Percentiles rank a stretch among this genome's conserved stretches.
Evolutionary conservation across 2,113 vertebrate genomes (phyloP).

Genomic region (Etia nguti): DNA sequence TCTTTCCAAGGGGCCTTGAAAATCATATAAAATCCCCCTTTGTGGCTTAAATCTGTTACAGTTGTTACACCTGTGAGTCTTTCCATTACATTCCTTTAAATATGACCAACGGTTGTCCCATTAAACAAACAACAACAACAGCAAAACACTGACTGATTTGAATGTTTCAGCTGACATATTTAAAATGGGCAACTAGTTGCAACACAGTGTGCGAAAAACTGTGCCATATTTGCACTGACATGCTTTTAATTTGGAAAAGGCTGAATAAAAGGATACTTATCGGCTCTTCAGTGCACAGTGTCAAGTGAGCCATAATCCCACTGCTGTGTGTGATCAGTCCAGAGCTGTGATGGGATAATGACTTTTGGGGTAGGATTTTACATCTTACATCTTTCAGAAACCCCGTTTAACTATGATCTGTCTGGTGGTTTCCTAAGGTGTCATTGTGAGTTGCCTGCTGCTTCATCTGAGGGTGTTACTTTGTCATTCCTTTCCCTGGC

Average conservation of each 20-base stretch:
- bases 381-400: not conserved
- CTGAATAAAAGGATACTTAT: not conserved
- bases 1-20: not conserved
- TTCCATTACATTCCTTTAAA: not conserved
- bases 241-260: not conserved
- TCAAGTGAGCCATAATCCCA: not conserved
- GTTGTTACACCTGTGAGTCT: not conserved
- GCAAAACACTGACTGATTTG: not conserved
- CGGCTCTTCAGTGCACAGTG: not conserved
- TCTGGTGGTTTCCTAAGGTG: not conserved
- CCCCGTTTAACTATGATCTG: not conserved
- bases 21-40: not conserved
- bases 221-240: not conserved
- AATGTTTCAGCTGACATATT: not conserved
- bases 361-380: not conserved
- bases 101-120: not conserved
- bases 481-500: slow-evolving; percentile 2
- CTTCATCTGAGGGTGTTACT: not conserved
- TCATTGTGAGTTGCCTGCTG: not conserved
- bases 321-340: not conserved
- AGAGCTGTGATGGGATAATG: not conserved
- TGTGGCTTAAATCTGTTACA: not conserved
- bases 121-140: not conserved
- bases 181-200: not conserved
- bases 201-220: not conserved